These are phyloP conservation scores for Pleuronectes platessa DNA, from an alignment of 2,113 vertebrate genomes.

Conservation along the genomic window DNA sequence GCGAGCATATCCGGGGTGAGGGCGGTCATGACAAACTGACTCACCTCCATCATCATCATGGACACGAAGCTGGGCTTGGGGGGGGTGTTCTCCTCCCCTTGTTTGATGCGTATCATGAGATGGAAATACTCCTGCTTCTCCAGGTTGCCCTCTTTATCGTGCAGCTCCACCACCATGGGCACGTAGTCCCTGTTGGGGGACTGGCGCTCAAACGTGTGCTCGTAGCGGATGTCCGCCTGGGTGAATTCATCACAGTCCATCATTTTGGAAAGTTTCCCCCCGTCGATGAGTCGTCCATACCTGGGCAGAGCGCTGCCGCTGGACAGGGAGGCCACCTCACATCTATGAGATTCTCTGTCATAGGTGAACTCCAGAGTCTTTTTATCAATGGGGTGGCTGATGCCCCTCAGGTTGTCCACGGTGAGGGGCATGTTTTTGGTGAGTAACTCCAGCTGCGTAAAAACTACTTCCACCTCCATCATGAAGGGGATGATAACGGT, in stretches of 20 bases:
- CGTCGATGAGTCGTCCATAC: constrained; percentile 87
- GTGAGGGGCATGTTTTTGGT: constrained; percentile 92
- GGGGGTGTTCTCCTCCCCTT: constrained; percentile 87
- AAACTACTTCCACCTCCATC: constrained; percentile 93
- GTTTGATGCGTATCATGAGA: constrained; percentile 88
- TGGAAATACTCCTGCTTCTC: constrained; percentile 94
- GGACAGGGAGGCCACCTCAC: constrained; percentile 84
- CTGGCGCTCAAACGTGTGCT: constrained; percentile 85
- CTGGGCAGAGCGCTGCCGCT: constrained; percentile 84
- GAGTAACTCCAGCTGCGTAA: constrained; percentile 93
- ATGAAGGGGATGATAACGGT: constrained; percentile 91
- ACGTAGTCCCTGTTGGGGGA: constrained; percentile 93
- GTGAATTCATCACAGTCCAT: constrained; percentile 90
- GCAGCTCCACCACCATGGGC: constrained; percentile 92
- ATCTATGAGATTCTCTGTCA: constrained; percentile 84
- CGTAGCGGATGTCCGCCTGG: constrained; percentile 86
- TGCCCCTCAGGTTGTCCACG: constrained; percentile 86
- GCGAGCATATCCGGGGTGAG: constrained; percentile 93
- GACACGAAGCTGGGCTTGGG: constrained; percentile 94
- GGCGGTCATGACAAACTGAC: constrained; percentile 95
- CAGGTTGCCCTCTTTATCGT: constrained; percentile 79
- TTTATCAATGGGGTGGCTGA: constrained; percentile 87
- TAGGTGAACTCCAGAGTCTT: constrained; percentile 90
- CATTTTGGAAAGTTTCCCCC: constrained; percentile 78
- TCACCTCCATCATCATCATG: constrained; percentile 98